Conservation (phyloP, 2,797 vertebrate genomes). For the Anguilla pacifica region DNA sequence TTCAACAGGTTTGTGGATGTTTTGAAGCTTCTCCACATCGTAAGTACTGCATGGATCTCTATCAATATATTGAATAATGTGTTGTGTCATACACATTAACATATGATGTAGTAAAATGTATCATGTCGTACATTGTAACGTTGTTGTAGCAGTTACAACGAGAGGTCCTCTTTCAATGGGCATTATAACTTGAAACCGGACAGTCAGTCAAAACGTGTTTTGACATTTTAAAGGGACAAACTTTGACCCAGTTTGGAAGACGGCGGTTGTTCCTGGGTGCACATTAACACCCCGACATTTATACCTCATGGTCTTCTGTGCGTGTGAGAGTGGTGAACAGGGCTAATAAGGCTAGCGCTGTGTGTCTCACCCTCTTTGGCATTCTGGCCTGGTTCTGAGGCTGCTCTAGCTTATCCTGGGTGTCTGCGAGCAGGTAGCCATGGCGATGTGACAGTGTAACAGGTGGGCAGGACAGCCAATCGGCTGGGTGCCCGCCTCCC, state of each 20-base stretch:
- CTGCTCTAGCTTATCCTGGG: background rate
- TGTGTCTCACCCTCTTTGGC: too few species aligned
- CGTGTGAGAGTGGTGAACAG: background rate
- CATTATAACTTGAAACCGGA: too few species aligned
- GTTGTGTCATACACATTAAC: background rate
- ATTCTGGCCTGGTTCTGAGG: background rate
- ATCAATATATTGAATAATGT: background rate
- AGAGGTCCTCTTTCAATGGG: too few species aligned
- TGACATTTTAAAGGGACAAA: background rate
- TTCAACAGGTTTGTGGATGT: constrained; percentile 93
- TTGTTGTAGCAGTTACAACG: background rate
- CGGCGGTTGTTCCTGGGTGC: background rate
- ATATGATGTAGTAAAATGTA: too few species aligned
- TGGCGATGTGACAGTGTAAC: constrained; percentile 17
- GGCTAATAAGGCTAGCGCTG: background rate
- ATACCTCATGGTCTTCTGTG: background rate
- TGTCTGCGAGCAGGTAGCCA: constrained; percentile 4
- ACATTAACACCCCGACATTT: background rate
- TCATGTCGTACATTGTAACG: background rate
- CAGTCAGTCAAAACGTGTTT: background rate
- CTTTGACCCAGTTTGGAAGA: background rate
- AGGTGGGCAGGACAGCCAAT: constrained; percentile 18
- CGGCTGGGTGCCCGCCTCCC: background rate
- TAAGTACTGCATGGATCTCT: constrained; percentile 74
- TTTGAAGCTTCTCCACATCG: constrained; percentile 97